Evolutionary conservation across 2,797 vertebrate species (phyloP).

Genomic region (Glossophaga mutica): DNA sequence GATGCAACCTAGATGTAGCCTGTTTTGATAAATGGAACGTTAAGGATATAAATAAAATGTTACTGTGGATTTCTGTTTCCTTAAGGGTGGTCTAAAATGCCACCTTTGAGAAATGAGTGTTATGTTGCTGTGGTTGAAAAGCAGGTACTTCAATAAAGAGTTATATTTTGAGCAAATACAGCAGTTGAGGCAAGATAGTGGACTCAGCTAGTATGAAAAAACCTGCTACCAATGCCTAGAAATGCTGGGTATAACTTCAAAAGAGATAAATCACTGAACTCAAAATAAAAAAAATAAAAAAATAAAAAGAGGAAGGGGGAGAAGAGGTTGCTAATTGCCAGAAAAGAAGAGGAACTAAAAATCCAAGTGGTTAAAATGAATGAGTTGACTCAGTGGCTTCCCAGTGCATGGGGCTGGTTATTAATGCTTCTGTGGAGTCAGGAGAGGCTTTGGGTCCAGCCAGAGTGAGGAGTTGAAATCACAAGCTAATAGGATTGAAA

Average conservation of each 20-base stretch:
- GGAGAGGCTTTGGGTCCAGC: neutral
- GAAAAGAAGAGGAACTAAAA: neutral
- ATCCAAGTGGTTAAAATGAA: neutral
- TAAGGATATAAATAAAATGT: neutral
- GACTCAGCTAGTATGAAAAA: neutral
- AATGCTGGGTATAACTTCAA: neutral
- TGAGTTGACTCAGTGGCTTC: neutral
- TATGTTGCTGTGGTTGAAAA: neutral
- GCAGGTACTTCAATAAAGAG: neutral
- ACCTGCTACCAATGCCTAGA: neutral
- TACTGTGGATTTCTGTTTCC: neutral
- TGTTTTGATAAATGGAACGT: neutral
- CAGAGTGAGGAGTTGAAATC: neutral
- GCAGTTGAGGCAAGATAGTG: neutral
- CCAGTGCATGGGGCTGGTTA: rapidly evolving
- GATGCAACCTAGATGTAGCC: neutral
- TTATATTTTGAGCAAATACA: neutral
- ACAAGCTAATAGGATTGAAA: neutral
- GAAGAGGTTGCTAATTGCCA: neutral
- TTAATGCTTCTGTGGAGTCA: neutral
- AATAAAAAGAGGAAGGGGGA: rapidly evolving
- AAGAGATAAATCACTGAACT: neutral
- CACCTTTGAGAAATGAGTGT: conserved; percentile 20
- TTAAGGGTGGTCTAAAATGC: neutral
- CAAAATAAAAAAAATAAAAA: neutral